Percentiles rank a stretch among this genome's conserved stretches.
Evolutionary conservation across 1,140 invertebrate species (phyloP).

Genomic region (Heliconius nattereri): DNA sequence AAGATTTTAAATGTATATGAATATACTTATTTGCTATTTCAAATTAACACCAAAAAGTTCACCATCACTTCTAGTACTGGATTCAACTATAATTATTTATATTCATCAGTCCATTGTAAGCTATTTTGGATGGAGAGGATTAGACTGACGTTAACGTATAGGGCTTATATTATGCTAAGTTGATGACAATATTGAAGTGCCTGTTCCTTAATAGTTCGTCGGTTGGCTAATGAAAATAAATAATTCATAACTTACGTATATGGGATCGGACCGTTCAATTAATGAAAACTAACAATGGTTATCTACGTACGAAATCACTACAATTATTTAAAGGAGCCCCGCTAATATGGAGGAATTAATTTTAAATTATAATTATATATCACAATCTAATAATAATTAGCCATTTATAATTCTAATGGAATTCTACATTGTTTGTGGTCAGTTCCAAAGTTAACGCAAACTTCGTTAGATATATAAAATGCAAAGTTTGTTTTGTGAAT

Average conservation of each 20-base stretch:
- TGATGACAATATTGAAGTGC: constrained; percentile 2
- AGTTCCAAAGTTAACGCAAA: background rate
- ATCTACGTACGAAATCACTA: background rate
- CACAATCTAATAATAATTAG: background rate
- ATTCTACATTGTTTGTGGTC: background rate
- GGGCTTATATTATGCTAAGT: background rate
- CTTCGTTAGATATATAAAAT: background rate
- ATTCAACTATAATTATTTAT: background rate
- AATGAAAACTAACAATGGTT: background rate
- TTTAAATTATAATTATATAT: too few relatives aligned
- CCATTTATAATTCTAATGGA: background rate
- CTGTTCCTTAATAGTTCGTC: background rate
- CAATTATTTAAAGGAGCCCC: background rate
- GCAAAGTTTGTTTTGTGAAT: background rate
- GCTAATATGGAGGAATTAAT: too few relatives aligned
- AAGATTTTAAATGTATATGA: background rate
- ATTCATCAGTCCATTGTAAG: background rate
- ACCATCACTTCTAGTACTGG: too few relatives aligned
- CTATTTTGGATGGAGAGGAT: background rate
- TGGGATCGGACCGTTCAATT: background rate
- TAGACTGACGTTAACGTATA: constrained; percentile 9
- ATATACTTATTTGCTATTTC: too few relatives aligned
- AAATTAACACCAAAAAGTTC: too few relatives aligned
- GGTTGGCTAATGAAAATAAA: background rate
- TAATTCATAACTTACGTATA: background rate